Evolutionary conservation across 2,888 invertebrate species (phyloP).

Genomic region (Chironomus riparius): DNA sequence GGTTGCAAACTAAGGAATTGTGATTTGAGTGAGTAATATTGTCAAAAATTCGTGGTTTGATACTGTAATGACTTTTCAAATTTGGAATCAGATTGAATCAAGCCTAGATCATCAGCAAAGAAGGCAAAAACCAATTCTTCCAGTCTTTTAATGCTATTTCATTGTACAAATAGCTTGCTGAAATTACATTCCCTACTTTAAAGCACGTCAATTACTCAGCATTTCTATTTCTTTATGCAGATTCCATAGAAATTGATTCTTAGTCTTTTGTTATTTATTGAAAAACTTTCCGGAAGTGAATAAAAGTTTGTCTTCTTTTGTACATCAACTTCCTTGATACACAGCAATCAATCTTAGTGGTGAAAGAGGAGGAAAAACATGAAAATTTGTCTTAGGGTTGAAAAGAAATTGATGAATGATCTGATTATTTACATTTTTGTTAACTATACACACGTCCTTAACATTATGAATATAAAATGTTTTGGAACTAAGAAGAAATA

Average conservation of each 20-base stretch:
- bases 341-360: conserved; percentile 10
- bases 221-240: neutral
- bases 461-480: neutral
- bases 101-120: no score
- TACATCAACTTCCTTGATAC: neutral
- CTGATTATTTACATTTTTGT: neutral
- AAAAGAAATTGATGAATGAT: neutral
- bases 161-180: no score
- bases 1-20: neutral
- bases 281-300: neutral
- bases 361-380: conserved; percentile 2
- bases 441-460: neutral
- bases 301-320: neutral
- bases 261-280: neutral
- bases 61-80: no score
- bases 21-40: no score
- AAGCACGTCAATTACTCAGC: no score
- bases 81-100: no score
- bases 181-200: no score
- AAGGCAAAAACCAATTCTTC: no score
- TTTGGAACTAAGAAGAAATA: neutral
- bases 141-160: no score
- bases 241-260: neutral
- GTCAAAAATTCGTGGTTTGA: no score
- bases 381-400: neutral